A percentile compares a stretch with the other conserved stretches of the same genome.
phyloP scores from a whole-genome alignment of 2,797 vertebrate genomes.

The Arnoldichthys spilopterus region DNA sequence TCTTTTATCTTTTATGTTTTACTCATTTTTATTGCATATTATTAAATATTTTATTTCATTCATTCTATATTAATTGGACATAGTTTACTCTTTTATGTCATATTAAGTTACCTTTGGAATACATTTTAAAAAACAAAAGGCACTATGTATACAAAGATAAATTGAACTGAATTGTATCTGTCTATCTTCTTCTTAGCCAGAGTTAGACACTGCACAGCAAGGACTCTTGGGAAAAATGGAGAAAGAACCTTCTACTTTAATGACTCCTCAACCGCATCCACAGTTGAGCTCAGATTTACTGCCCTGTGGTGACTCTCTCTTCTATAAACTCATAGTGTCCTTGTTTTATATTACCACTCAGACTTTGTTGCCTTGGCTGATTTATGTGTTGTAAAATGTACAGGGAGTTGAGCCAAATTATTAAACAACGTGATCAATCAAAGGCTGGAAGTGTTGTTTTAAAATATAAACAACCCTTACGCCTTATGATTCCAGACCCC shows the following conservation, averaged over 20 bases:
- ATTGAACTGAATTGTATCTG: conserved; percentile 9
- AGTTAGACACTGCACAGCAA: conserved; percentile 16
- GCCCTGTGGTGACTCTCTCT: conserved; percentile 24
- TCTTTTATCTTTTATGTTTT: no score
- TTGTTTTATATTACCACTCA: conserved; percentile 22
- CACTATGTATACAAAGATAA: background rate
- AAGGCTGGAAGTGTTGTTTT: conserved; percentile 20
- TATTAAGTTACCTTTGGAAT: background rate
- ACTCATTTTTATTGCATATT: no score
- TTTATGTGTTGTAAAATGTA: background rate
- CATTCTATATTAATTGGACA: background rate
- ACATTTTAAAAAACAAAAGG: background rate
- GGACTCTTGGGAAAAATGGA: conserved; percentile 22
- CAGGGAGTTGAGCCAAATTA: background rate
- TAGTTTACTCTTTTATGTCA: background rate
- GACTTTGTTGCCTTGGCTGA: conserved; percentile 9
- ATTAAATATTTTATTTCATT: no score
- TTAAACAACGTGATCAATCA: conserved; percentile 14
- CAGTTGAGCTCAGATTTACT: conserved; percentile 29
- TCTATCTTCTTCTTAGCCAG: background rate
- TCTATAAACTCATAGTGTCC: conserved; percentile 29
- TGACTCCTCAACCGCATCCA: conserved; percentile 32
- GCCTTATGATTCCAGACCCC: conserved; percentile 77
- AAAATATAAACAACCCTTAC: conserved; percentile 1
- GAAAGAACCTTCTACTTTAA: conserved; percentile 36